These are phyloP conservation scores for Brachionus manjavacas DNA, from an alignment of 1,140 invertebrate genomes.

Conservation along the genomic window DNA sequence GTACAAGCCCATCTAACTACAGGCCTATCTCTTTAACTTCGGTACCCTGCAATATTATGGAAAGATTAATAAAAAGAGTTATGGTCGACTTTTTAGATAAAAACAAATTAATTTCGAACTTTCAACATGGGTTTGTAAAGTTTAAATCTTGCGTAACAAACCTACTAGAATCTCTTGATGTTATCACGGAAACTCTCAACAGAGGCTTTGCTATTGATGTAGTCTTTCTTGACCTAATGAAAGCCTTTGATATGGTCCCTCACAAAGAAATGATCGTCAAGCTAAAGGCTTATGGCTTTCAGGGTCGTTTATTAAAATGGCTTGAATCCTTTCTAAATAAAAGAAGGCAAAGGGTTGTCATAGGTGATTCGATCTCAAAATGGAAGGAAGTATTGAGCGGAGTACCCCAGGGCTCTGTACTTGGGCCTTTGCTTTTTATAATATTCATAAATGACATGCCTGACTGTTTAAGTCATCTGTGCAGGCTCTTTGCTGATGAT, in stretches of 20 bases:
- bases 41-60: background rate
- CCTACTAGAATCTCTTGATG: background rate
- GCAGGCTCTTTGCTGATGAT: background rate
- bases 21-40: no score
- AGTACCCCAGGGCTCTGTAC: background rate
- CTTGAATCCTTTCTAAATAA: background rate
- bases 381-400: background rate
- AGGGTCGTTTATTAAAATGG: no score
- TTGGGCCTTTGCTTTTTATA: background rate
- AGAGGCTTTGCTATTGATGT: no score
- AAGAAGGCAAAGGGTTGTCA: background rate
- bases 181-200: no score
- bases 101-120: background rate
- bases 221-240: no score
- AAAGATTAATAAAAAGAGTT: background rate
- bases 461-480: background rate
- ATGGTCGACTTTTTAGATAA: background rate
- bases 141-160: background rate
- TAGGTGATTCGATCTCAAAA: background rate
- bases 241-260: no score
- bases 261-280: no score
- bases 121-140: background rate
- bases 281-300: no score
- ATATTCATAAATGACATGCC: background rate
- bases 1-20: no score